Evolutionary conservation across 2,888 invertebrate species (phyloP), one percentile per base, ranked within the genome.

Genomic region (Willowsia nigromaculata): DNA sequence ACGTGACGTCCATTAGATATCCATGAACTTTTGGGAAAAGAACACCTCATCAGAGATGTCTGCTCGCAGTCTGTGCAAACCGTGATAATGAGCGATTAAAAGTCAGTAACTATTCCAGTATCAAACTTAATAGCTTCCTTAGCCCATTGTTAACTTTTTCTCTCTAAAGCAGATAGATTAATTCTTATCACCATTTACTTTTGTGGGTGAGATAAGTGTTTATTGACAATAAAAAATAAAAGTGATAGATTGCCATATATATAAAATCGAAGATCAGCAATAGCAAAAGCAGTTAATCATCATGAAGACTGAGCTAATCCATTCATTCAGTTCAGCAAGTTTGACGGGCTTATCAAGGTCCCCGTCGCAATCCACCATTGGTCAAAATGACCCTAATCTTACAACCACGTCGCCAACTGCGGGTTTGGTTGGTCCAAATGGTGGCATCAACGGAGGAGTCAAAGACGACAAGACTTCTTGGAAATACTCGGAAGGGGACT

Each of bases 291-390:
- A 53, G n/a, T 5, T 53, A 15, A 47, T 30, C 47, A 91, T 86
- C 56, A 92, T 92, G 92, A 92, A 92, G 89, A 92, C 92, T 33
- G 91, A 92, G 85, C 85, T 92, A 22, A 90, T 92, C 47, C 91
- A 92, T 62, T 92, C 91, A n/a, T 92, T 91, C 86, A 92, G 92
- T 78, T 88, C 92, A 11, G 80, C 91, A 56, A 92, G 92, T 76
- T 53, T 92, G 15, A 86, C 50, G 30, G 62, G 50, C 9, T 85
- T 92, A 25, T 92, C 92, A 7, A 74, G 91, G n/a, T 91, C 92
- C 50, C 90, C 91, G 18, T 92, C 92, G 0, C 11, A 82, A 13
- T 78, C 86, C 13, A 90, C 91, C 4, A 85, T 88, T 18, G 43
- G 81, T 1, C 59, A 80, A 81, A 74, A 74, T 50, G 85, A 83